Percentiles rank a stretch among this genome's conserved stretches.
Evolutionary conservation across 2,888 invertebrate species (phyloP).

Genomic region (Imbricaverruca yamaguchii): DNA sequence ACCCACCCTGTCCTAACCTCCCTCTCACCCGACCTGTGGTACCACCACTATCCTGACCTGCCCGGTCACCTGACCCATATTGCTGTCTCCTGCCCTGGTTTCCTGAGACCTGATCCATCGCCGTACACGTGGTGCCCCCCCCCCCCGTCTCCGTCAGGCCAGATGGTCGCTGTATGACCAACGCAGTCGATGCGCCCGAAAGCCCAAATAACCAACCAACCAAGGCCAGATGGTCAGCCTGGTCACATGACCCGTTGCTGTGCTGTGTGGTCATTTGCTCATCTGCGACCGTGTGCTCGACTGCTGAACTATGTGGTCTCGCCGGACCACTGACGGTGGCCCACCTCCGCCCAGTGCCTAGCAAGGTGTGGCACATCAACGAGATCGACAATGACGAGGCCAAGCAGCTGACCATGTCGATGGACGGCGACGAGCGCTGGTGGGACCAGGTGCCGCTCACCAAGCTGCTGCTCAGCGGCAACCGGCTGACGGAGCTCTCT

Average conservation of each 20-base stretch:
- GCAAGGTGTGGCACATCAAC: slow-evolving; percentile 44
- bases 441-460: slow-evolving; percentile 74
- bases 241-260: background rate
- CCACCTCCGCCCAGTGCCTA: slow-evolving; percentile 38
- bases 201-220: no score
- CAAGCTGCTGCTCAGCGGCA: slow-evolving; percentile 55
- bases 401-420: slow-evolving; percentile 37
- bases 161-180: no score
- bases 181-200: no score
- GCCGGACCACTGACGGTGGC: background rate
- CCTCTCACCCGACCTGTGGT: no score
- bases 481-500: slow-evolving; percentile 39
- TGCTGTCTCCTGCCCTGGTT: no score
- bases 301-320: background rate
- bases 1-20: no score
- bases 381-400: slow-evolving; percentile 43
- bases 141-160: no score
- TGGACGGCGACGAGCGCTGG: slow-evolving; percentile 53
- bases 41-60: no score
- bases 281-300: background rate
- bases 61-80: no score
- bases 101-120: no score
- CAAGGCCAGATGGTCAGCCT: no score
- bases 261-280: background rate
- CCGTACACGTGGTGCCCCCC: no score